Conservation (phyloP, 2,888 invertebrate genomes). For the Adela reaumurella region DNA sequence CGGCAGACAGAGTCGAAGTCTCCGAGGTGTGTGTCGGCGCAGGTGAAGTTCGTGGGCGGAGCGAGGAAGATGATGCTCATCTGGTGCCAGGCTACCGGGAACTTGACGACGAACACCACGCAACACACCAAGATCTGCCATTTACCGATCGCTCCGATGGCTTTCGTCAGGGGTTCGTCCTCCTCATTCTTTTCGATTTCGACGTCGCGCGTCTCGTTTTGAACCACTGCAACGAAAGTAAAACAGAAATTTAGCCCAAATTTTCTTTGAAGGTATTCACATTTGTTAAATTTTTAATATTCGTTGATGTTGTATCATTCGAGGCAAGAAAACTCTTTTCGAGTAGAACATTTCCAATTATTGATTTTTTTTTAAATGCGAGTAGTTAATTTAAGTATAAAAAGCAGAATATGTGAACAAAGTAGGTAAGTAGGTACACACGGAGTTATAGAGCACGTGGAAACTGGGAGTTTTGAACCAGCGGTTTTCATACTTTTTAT, state of each 20-base stretch:
- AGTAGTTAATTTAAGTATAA: no score
- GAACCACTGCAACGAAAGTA: conserved; percentile 31
- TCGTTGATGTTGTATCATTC: no score
- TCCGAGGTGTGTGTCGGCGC: conserved; percentile 25
- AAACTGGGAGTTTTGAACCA: no score
- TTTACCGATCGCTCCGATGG: conserved; percentile 68
- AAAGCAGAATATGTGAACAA: no score
- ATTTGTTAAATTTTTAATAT: no score
- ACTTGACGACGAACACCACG: conserved; percentile 67
- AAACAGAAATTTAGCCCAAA: not conserved
- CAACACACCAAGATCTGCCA: conserved; percentile 73
- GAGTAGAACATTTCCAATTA: no score
- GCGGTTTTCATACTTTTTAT: no score
- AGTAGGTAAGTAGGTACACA: no score
- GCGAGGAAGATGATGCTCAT: conserved; percentile 75
- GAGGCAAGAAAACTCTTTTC: no score
- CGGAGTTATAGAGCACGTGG: no score
- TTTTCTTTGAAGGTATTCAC: not conserved
- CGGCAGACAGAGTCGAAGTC: conserved; percentile 48
- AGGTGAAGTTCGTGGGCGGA: conserved; percentile 60
- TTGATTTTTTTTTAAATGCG: no score
- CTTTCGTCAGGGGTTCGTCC: conserved; percentile 63
- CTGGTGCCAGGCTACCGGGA: conserved; percentile 79
- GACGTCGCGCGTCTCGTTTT: conserved; percentile 28
- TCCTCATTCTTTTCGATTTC: conserved; percentile 23